Percentiles rank a stretch among this genome's conserved stretches.
Evolutionary conservation across 2,797 vertebrate genomes (phyloP).

Genomic region (Anguilla marmorata): DNA sequence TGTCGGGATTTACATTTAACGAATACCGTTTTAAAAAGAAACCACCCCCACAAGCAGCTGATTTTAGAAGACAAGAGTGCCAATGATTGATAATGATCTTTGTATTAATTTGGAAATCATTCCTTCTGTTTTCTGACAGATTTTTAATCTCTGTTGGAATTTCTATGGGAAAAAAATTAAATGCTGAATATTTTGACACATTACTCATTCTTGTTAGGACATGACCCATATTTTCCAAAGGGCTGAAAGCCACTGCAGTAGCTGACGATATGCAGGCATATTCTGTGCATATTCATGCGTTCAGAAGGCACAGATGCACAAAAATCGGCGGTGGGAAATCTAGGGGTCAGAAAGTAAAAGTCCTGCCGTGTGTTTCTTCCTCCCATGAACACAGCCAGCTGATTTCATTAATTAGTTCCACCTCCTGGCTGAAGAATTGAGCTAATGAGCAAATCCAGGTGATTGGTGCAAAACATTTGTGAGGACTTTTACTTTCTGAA

Average conservation of each 20-base stretch:
- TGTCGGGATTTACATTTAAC: no score
- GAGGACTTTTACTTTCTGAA: no score
- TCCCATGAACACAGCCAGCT: no score
- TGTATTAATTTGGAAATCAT: neutral
- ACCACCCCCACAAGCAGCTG: no score
- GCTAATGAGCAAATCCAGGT: no score
- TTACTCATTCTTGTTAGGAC: neutral
- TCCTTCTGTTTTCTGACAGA: neutral
- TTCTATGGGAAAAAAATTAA: neutral
- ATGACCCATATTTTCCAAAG: neutral
- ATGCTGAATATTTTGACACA: neutral
- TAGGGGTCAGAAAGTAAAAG: no score
- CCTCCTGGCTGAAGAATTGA: no score
- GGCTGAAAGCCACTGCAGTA: neutral
- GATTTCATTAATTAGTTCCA: no score
- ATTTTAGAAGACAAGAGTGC: no score
- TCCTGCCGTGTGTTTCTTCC: no score
- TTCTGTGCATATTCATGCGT: neutral
- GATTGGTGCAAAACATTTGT: no score
- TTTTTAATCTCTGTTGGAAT: neutral
- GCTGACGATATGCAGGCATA: neutral
- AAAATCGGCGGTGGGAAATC: neutral
- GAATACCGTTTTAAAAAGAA: no score
- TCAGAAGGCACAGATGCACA: neutral
- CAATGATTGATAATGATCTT: neutral